A percentile compares a stretch with the other conserved stretches of the same genome.
Evolutionary conservation across 1,140 invertebrate genomes (phyloP).

Genomic region (Nebria ingens): DNA sequence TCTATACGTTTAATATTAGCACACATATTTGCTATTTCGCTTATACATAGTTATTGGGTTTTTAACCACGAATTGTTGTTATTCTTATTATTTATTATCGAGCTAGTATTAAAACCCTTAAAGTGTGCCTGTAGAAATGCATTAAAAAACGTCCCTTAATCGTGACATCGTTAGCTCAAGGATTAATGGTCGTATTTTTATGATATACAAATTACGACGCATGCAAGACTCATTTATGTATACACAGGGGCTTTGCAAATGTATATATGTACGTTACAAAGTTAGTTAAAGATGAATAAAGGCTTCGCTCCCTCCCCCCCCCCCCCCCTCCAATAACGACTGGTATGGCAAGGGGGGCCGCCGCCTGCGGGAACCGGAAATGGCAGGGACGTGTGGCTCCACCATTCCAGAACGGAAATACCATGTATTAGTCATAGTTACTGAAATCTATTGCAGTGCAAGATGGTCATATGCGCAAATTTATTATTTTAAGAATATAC

Average conservation of each 20-base stretch:
- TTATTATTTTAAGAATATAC: not conserved
- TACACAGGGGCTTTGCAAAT: no score
- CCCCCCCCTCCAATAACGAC: constrained; percentile 12
- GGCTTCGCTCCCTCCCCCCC: not conserved
- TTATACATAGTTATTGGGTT: no score
- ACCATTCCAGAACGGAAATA: constrained; percentile 33
- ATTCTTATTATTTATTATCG: no score
- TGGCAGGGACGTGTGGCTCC: constrained; percentile 31
- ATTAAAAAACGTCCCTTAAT: no score
- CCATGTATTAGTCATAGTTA: constrained; percentile 34
- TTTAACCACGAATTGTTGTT: no score
- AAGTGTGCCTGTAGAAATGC: no score
- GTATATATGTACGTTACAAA: not conserved
- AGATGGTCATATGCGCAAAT: not conserved
- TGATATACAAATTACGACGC: not conserved
- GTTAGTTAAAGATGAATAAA: constrained; percentile 9
- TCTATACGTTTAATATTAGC: no score
- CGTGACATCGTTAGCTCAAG: not conserved
- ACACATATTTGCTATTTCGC: no score
- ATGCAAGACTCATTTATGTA: no score
- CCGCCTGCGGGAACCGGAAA: constrained; percentile 26
- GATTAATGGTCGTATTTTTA: not conserved
- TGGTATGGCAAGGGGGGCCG: constrained; percentile 11
- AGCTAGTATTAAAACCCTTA: no score
- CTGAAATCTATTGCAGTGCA: constrained; percentile 21